Evolutionary conservation across 2,113 vertebrate species (phyloP).

Genomic region (Pantherophis guttatus): DNA sequence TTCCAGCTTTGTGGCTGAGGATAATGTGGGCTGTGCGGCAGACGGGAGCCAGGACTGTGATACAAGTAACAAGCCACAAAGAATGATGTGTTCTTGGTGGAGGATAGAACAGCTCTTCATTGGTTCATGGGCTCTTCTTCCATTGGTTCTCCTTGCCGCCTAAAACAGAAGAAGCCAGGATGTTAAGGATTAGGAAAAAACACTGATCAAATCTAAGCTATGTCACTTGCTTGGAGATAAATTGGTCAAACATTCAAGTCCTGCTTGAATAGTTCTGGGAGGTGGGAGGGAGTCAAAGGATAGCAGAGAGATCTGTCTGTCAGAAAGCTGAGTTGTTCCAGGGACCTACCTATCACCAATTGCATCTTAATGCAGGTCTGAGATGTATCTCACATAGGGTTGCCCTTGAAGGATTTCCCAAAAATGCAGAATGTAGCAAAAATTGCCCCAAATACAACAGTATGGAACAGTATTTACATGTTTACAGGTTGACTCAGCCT

Average conservation of each 20-base stretch:
- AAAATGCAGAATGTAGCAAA: background rate
- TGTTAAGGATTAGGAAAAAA: rapidly evolving
- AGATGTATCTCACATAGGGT: background rate
- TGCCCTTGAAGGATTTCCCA: background rate
- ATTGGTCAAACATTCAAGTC: background rate
- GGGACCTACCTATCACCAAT: background rate
- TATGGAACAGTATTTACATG: background rate
- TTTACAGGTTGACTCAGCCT: background rate
- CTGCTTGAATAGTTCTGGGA: background rate
- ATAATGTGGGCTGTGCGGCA: background rate
- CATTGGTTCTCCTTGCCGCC: slow-evolving; percentile 66
- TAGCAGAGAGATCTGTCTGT: background rate
- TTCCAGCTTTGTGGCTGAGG: background rate
- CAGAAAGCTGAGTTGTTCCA: background rate
- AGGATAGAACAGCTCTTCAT: slow-evolving; percentile 32
- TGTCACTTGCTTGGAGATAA: background rate
- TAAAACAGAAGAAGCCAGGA: slow-evolving; percentile 12
- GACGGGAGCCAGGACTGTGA: slow-evolving; percentile 5
- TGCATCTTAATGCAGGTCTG: background rate
- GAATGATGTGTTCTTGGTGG: slow-evolving; percentile 26
- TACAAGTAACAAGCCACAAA: background rate
- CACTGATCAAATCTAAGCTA: no score
- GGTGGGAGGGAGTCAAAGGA: background rate
- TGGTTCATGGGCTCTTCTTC: slow-evolving; percentile 68
- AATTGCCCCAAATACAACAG: background rate